phyloP scores from a whole-genome alignment of 1,140 invertebrate species.

The Brachionus manjavacas region DNA sequence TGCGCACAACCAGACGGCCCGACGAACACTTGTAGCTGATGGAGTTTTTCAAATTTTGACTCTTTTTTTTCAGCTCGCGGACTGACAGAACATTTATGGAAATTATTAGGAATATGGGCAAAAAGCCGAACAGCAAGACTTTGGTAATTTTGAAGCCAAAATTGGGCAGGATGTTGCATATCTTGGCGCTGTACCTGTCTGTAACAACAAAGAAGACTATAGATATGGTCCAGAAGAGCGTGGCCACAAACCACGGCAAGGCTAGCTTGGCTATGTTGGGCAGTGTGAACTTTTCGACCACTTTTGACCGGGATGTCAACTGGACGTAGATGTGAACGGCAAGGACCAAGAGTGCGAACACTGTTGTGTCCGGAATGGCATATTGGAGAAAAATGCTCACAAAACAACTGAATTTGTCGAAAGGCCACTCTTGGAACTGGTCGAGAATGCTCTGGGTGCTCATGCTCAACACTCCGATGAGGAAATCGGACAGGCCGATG shows the following conservation, averaged over 20 bases:
- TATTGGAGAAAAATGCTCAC: conserved; percentile 38
- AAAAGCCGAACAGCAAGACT: neutral
- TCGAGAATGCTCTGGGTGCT: conserved; percentile 35
- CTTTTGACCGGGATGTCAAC: neutral
- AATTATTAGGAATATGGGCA: conserved; percentile 25
- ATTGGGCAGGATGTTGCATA: conserved; percentile 6
- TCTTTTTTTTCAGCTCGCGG: neutral
- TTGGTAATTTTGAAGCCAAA: conserved; percentile 15
- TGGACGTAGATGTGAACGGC: conserved; percentile 23
- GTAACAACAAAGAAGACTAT: neutral
- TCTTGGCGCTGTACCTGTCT: neutral
- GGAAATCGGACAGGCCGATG: conserved; percentile 23
- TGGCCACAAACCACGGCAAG: conserved; percentile 10
- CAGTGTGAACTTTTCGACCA: neutral
- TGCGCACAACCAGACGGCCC: neutral
- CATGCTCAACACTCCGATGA: conserved; percentile 23
- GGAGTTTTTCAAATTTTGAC: neutral
- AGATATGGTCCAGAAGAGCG: conserved; percentile 4
- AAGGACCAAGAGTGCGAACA: conserved; percentile 1
- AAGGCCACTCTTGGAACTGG: conserved; percentile 12
- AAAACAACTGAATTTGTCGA: neutral
- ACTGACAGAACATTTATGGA: neutral
- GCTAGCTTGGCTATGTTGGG: neutral
- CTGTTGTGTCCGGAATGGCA: conserved; percentile 37
- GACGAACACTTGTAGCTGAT: neutral